Evolutionary conservation across 2,888 invertebrate genomes (phyloP).

Genomic region (Acanthosoma haemorrhoidale): DNA sequence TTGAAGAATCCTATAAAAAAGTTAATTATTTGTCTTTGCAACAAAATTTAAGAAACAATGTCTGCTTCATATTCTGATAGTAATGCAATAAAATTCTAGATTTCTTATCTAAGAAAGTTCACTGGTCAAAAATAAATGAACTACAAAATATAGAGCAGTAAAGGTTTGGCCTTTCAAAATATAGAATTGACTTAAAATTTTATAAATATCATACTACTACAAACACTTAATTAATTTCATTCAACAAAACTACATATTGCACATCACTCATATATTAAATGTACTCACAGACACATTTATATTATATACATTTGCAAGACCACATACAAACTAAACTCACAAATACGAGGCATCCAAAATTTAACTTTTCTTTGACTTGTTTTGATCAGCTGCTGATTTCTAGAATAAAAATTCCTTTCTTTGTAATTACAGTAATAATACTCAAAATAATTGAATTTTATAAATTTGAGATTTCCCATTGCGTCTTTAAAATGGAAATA

Average conservation of each 20-base stretch:
- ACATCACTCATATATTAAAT: too few species aligned
- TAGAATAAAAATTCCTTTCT: neutral
- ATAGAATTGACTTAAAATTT: neutral
- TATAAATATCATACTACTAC: too few species aligned
- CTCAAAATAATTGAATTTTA: neutral
- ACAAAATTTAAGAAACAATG: too few species aligned
- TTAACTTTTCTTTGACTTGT: neutral
- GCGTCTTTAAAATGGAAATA: too few species aligned
- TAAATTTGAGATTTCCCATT: too few species aligned
- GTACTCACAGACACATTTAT: neutral
- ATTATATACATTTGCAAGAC: neutral
- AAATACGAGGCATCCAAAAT: constrained; percentile 1
- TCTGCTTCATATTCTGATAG: neutral
- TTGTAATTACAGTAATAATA: neutral
- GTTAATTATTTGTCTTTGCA: neutral
- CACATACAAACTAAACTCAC: neutral
- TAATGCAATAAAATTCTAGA: neutral
- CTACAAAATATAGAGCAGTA: neutral
- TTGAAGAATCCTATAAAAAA: neutral
- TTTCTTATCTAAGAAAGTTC: neutral
- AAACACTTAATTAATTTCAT: neutral
- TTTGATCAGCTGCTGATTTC: neutral
- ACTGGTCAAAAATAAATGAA: neutral
- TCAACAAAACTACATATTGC: too few species aligned
- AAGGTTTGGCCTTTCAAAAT: neutral